Evolutionary conservation across 2,888 invertebrate genomes (phyloP), one percentile per base, ranked within the genome.

Genomic region (Cantharis rufa): DNA sequence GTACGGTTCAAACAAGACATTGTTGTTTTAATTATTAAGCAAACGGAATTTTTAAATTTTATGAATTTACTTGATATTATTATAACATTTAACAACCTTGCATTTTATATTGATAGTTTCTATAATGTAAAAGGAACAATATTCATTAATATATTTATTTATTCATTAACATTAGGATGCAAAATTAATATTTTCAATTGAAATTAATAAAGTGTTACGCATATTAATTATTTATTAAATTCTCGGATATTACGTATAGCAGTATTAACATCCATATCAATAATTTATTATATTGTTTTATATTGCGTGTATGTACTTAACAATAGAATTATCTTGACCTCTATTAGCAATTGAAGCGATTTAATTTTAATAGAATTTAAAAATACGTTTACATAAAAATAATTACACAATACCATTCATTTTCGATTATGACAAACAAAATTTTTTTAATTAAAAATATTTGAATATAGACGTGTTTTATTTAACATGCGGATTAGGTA

Each of bases 251-350:
- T 77, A 74, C 76, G 73, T 77, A 48, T 68, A 68, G 64, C 71
- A 21, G 69, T 70, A 75, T 77, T 80, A 73, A 80, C 79, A 75
- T 78, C 74, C 79, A 70, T 77, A 79, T 79, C 74, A 79, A 80
- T 80, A 77, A 81, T 81, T 81, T 81, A 81, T 79, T 81, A 78
- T 80, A 81, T 81, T 78, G 81, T 79, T 80, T 81, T 81, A 79
- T 79, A 79, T 80, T 78, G 77, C 78, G 79, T 78, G 80, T 75
- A 75, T 69, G 73, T 75, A 73, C 69, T 66, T 63, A 78, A 78
- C 78, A 78, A 78, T 78, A 78, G 78, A 75, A 78, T 75, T 75
- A 75, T 78, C 78, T 75, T 78, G 78, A 78, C 78, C 78, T 75
- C 75, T 64, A 76, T 77, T 77, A 77, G 71, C 71, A 77, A 74